Conservation (phyloP, 2,113 vertebrate species). For the Centrocercus urophasianus region DNA sequence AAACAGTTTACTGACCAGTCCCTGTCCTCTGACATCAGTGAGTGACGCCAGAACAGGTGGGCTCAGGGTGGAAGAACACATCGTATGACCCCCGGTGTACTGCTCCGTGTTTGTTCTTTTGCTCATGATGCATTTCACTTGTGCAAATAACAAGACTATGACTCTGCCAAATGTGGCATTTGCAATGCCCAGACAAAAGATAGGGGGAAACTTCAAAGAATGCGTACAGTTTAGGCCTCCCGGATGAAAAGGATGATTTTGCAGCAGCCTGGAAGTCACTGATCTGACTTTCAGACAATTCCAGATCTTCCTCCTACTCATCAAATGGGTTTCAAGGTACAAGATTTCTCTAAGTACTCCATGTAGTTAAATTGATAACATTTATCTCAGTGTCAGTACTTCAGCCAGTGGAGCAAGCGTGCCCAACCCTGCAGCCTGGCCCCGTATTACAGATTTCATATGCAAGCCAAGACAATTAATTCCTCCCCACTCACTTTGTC, state of each 20-base stretch:
- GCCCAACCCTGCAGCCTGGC: no score
- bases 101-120: background rate
- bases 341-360: background rate
- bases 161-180: background rate
- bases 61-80: background rate
- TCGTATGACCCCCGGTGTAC: background rate
- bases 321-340: slow-evolving; percentile 4
- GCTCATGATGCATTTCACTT: background rate
- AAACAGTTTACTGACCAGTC: background rate
- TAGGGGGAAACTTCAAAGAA: background rate
- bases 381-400: background rate
- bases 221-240: background rate
- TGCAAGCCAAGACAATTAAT: no score
- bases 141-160: background rate
- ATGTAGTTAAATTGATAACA: background rate
- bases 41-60: background rate
- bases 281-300: background rate
- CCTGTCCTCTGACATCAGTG: background rate
- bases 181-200: background rate
- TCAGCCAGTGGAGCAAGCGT: background rate
- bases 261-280: background rate
- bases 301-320: background rate
- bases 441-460: no score
- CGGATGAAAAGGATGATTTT: background rate
- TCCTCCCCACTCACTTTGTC: no score